Percentiles rank a stretch among this genome's conserved stretches.
phyloP scores from a whole-genome alignment of 2,888 invertebrate species.

The Caenorhabditis afra region DNA sequence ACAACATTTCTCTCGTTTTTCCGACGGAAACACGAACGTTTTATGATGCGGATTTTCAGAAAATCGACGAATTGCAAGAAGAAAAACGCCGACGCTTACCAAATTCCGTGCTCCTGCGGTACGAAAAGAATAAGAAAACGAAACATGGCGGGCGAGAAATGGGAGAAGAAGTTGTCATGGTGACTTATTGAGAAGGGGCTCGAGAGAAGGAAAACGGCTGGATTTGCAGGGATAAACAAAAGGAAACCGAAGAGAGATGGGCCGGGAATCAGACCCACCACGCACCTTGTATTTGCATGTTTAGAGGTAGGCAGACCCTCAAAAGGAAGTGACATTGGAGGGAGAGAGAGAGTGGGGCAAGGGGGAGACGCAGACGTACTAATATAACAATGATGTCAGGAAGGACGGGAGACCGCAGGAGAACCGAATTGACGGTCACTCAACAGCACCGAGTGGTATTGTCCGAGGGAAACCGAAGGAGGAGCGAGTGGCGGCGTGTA shows the following conservation, averaged over 20 bases:
- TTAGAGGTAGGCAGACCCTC: slow-evolving; percentile 31
- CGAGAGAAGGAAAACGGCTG: not conserved
- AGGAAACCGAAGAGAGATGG: not conserved
- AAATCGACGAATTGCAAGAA: no score
- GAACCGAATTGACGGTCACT: slow-evolving; percentile 20
- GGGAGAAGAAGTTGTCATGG: slow-evolving; percentile 41
- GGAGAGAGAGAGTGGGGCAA: slow-evolving; percentile 22
- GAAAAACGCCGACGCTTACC: no score
- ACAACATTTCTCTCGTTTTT: no score
- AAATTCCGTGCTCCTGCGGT: no score
- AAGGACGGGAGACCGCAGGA: slow-evolving; percentile 21
- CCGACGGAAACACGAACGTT: no score
- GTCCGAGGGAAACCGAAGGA: not conserved
- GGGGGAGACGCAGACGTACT: slow-evolving; percentile 35
- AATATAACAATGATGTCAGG: slow-evolving; percentile 41
- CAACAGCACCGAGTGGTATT: not conserved
- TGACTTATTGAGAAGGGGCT: slow-evolving; percentile 11
- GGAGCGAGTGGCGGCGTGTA: slow-evolving; percentile 5
- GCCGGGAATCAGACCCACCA: slow-evolving; percentile 19
- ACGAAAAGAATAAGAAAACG: slow-evolving; percentile 16
- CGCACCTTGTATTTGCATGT: slow-evolving; percentile 29
- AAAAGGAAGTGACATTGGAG: slow-evolving; percentile 42
- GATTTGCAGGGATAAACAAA: not conserved
- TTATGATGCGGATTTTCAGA: no score
- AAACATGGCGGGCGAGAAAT: slow-evolving; percentile 12